Percentiles rank a stretch among this genome's conserved stretches.
Evolutionary conservation across 1,140 invertebrate species (phyloP).

Genomic region (Belonocnema kinseyi): DNA sequence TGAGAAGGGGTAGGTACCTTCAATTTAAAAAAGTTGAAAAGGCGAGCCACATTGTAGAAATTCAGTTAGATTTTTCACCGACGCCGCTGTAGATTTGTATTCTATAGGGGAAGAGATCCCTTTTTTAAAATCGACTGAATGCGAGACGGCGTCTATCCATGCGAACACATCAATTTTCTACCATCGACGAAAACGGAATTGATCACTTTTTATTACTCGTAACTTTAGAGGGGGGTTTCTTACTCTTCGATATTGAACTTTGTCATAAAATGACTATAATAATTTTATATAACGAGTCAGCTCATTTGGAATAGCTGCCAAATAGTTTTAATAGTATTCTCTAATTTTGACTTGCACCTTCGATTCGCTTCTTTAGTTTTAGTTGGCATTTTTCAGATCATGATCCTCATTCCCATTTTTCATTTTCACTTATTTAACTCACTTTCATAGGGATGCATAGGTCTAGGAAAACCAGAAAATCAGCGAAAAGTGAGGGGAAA

Average conservation of each 20-base stretch:
- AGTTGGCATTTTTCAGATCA: not conserved
- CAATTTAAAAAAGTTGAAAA: not conserved
- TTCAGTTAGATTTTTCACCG: constrained; percentile 32
- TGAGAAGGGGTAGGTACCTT: no score
- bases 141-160: constrained; percentile 24
- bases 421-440: constrained; percentile 17
- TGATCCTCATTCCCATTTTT: not conserved
- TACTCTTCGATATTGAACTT: constrained; percentile 52
- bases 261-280: constrained; percentile 71
- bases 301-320: constrained; percentile 42
- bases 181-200: constrained; percentile 65
- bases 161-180: constrained; percentile 60
- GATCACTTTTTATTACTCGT: constrained; percentile 61
- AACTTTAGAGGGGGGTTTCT: constrained; percentile 49
- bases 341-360: constrained; percentile 30
- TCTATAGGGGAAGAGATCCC: not conserved
- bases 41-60: constrained; percentile 16
- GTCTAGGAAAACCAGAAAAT: no score
- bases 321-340: constrained; percentile 11
- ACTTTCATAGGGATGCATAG: not conserved
- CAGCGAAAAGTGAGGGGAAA: no score
- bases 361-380: constrained; percentile 3
- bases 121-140: constrained; percentile 31
- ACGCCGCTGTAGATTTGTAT: constrained; percentile 34
- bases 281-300: constrained; percentile 59